A percentile compares a stretch with the other conserved stretches of the same genome.
These are phyloP conservation scores for Phrixothrix hirtus DNA, from an alignment of 2,888 invertebrate species.

Conservation along the genomic window DNA sequence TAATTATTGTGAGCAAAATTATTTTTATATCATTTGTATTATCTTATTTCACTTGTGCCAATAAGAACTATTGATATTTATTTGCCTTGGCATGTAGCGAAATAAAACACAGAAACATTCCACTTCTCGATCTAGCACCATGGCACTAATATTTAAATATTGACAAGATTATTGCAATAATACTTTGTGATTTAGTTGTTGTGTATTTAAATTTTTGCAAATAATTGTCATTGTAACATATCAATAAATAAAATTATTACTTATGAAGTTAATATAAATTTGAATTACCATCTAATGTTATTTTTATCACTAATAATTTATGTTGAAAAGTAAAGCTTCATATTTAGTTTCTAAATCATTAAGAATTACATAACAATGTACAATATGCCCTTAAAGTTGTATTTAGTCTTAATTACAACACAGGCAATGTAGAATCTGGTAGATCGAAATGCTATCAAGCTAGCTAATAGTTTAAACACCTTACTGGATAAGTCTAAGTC, in stretches of 20 bases:
- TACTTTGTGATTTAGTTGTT: conserved; percentile 38
- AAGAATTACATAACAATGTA: no score
- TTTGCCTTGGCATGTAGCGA: conserved; percentile 9
- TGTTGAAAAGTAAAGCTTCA: no score
- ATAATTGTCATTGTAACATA: conserved; percentile 47
- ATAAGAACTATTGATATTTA: conserved; percentile 15
- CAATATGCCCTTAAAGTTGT: no score
- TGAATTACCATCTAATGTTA: conserved; percentile 7
- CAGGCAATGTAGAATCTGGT: no score
- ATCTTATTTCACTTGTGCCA: conserved; percentile 28
- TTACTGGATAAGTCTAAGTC: no score
- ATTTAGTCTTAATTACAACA: no score
- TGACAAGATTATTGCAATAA: conserved; percentile 40
- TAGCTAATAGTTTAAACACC: no score
- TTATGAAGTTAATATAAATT: conserved; percentile 10
- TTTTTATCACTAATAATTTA: no score
- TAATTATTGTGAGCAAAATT: no score
- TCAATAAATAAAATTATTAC: conserved; percentile 42
- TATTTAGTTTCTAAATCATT: no score
- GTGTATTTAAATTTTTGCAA: conserved; percentile 39
- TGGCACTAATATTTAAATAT: conserved; percentile 32
- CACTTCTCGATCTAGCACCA: conserved; percentile 36
- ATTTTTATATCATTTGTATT: no score
- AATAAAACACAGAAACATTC: conserved; percentile 37
- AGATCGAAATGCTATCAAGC: no score